Evolutionary conservation across 2,797 vertebrate species (phyloP).

Genomic region (Oryzias sinensis): DNA sequence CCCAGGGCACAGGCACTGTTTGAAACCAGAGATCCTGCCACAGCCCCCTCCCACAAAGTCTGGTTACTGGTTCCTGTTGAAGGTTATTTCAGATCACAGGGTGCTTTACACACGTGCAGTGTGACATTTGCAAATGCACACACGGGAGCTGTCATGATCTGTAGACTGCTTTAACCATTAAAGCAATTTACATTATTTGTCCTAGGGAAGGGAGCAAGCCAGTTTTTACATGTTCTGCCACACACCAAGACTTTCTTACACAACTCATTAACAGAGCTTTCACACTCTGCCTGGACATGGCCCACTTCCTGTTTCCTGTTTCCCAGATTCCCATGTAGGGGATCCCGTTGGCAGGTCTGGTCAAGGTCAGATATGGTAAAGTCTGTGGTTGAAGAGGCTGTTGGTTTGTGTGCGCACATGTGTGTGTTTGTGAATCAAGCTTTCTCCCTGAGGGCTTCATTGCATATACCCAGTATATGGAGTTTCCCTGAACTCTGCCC

Average conservation of each 20-base stretch:
- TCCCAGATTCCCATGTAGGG: slow-evolving; percentile 66
- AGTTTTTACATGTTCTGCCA: slow-evolving; percentile 27
- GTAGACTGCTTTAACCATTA: slow-evolving; percentile 33
- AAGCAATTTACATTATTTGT: slow-evolving; percentile 48
- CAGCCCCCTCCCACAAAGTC: slow-evolving; percentile 34
- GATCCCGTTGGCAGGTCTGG: slow-evolving; percentile 68
- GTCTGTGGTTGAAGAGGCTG: slow-evolving; percentile 39
- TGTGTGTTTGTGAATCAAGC: slow-evolving; percentile 29
- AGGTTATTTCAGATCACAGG: slow-evolving; percentile 38
- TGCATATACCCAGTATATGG: slow-evolving; percentile 47
- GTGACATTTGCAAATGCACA: slow-evolving; percentile 5
- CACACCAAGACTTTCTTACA: slow-evolving; percentile 41
- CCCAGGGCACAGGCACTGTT: slow-evolving; percentile 54
- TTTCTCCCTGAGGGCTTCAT: slow-evolving; percentile 58
- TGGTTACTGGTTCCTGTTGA: slow-evolving; percentile 50
- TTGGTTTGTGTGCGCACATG: slow-evolving; percentile 18
- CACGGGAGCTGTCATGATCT: slow-evolving; percentile 10
- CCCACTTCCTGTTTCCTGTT: slow-evolving; percentile 70
- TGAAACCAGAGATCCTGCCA: slow-evolving; percentile 64
- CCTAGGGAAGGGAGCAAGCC: slow-evolving; percentile 8
- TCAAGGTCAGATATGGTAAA: slow-evolving; percentile 70
- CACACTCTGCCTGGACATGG: slow-evolving; percentile 45
- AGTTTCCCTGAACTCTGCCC: slow-evolving; percentile 71
- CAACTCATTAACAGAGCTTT: slow-evolving; percentile 43
- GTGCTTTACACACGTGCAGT: slow-evolving; percentile 9